phyloP scores from a whole-genome alignment of 2,888 invertebrate species.

The Augiades crinisus region DNA sequence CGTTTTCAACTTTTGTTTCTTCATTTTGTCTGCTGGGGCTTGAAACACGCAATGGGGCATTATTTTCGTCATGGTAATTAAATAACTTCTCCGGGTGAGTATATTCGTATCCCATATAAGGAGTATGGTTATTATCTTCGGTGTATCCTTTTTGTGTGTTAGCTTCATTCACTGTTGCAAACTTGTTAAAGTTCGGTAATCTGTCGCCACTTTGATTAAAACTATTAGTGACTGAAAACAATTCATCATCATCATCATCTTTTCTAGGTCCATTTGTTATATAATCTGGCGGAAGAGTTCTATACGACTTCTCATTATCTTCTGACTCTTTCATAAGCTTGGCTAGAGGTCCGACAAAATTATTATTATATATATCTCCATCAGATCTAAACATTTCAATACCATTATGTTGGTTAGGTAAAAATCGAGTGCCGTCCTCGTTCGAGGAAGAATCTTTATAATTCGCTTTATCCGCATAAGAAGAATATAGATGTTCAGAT shows the following conservation, averaged over 20 bases:
- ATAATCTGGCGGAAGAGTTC: too few relatives aligned
- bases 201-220: neutral
- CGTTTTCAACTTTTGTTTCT: neutral
- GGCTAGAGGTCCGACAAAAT: too few relatives aligned
- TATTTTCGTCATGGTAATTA: conserved; percentile 30
- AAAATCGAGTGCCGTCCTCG: neutral
- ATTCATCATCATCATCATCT: too few relatives aligned
- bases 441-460: too few relatives aligned
- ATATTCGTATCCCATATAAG: conserved; percentile 40
- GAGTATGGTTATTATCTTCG: neutral
- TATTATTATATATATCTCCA: too few relatives aligned
- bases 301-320: too few relatives aligned
- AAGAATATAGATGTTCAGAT: neutral
- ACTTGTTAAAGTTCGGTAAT: too few relatives aligned
- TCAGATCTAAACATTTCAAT: too few relatives aligned
- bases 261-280: too few relatives aligned
- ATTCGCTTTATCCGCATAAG: too few relatives aligned
- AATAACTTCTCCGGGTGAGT: conserved; percentile 34
- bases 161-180: neutral
- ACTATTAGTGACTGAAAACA: neutral
- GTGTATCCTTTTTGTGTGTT: neutral
- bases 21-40: conserved; percentile 19
- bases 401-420: neutral
- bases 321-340: too few relatives aligned
- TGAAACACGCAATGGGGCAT: conserved; percentile 15